These are phyloP conservation scores for Metopolophium dirhodum DNA, from an alignment of 1,140 invertebrate species.

Conservation along the genomic window DNA sequence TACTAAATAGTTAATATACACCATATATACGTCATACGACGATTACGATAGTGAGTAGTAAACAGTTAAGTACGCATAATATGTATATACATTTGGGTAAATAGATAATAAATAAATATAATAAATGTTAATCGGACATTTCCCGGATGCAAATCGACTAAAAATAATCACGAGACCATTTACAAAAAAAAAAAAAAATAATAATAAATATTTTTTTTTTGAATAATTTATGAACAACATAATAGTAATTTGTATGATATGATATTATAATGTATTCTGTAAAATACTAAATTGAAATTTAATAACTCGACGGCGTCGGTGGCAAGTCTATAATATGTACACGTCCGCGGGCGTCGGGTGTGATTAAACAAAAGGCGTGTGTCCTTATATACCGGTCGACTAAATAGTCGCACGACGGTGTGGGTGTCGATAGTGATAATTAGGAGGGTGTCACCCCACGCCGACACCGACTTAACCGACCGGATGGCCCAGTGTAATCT, in stretches of 20 bases:
- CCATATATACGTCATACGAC: not conserved
- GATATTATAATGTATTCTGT: not conserved
- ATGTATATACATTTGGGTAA: not conserved
- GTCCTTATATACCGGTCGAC: not conserved
- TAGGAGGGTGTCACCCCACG: not conserved
- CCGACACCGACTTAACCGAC: not conserved
- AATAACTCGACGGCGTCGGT: not conserved
- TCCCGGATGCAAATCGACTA: not conserved
- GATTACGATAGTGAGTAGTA: not conserved
- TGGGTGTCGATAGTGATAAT: constrained; percentile 22
- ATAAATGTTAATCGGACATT: constrained; percentile 10
- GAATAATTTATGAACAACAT: not conserved
- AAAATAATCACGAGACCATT: not conserved
- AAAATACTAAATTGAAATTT: not conserved
- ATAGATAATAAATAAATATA: not conserved
- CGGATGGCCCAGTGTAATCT: not conserved
- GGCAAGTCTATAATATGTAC: not conserved
- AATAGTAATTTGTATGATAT: not conserved
- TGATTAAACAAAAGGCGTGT: constrained; percentile 4
- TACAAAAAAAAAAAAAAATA: not conserved
- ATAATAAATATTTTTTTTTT: not conserved
- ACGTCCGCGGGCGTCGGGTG: not conserved
- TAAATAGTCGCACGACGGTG: not conserved
- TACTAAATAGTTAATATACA: not conserved
- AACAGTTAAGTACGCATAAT: not conserved